Conservation (phyloP, 2,113 vertebrate genomes). For the Porphyrio hochstetteri region DNA sequence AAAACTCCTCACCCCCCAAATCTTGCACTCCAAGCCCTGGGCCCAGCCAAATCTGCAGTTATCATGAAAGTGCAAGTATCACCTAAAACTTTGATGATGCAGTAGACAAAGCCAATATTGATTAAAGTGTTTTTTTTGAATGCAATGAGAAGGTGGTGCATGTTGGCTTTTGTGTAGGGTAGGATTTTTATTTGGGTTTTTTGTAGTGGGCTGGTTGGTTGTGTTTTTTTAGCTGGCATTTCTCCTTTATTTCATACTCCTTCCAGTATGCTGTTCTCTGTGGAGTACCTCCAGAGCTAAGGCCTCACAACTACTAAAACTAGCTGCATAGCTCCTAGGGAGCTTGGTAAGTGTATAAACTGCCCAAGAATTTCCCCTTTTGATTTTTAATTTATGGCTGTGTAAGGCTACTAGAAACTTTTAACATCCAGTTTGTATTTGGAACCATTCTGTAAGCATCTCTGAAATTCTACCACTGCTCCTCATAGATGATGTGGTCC, state of each 20-base stretch:
- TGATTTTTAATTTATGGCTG: not conserved
- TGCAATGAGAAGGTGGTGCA: not conserved
- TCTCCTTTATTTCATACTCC: not conserved
- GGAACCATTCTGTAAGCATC: not conserved
- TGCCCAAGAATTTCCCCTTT: not conserved
- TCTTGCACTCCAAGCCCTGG: not conserved
- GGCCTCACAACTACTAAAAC: not conserved
- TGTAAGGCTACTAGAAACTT: not conserved
- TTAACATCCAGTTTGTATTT: not conserved
- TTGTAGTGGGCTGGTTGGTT: too few species aligned
- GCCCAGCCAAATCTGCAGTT: not conserved
- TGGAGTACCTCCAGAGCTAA: not conserved
- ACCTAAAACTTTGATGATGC: not conserved
- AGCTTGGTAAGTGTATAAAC: not conserved
- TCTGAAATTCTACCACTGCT: not conserved
- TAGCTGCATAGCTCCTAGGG: not conserved
- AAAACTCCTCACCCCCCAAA: not conserved
- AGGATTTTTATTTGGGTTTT: too few species aligned
- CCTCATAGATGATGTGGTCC: not conserved
- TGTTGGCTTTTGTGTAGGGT: not conserved
- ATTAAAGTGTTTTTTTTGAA: not conserved
- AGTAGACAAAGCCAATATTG: not conserved
- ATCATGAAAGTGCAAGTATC: not conserved
- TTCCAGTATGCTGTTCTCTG: not conserved
- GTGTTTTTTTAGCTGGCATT: not conserved